A percentile compares a stretch with the other conserved stretches of the same genome.
Evolutionary conservation across 2,888 invertebrate species (phyloP).

Genomic region (Tromatobia lineatoria): DNA sequence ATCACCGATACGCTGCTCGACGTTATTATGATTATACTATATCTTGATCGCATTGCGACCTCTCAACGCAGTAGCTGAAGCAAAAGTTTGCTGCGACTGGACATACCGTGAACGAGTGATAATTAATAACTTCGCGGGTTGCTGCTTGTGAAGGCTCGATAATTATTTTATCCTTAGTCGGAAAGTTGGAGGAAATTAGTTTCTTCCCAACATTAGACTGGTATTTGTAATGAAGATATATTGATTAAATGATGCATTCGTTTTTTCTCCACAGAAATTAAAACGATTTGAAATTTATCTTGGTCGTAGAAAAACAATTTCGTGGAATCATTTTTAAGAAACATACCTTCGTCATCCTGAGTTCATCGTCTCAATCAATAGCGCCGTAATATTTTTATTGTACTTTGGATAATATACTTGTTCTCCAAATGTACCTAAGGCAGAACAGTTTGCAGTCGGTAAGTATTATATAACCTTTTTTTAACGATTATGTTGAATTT

Average conservation of each 20-base stretch:
- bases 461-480: no score
- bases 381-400: no score
- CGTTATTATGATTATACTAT: background rate
- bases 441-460: no score
- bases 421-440: no score
- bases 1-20: conserved; percentile 5
- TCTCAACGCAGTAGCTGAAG: background rate
- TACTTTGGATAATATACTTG: no score
- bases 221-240: background rate
- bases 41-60: background rate
- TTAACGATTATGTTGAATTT: no score
- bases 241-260: background rate
- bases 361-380: no score
- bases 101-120: background rate
- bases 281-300: no score
- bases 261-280: no score
- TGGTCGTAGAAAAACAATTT: no score
- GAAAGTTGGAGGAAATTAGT: background rate
- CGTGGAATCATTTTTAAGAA: no score
- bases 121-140: conserved; percentile 10
- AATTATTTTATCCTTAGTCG: background rate
- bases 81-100: conserved; percentile 7
- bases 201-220: background rate
- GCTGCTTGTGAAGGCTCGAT: background rate
- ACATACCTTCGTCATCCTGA: no score